Evolutionary conservation across 2,113 vertebrate genomes (phyloP).

Genomic region (Albula glossodonta): DNA sequence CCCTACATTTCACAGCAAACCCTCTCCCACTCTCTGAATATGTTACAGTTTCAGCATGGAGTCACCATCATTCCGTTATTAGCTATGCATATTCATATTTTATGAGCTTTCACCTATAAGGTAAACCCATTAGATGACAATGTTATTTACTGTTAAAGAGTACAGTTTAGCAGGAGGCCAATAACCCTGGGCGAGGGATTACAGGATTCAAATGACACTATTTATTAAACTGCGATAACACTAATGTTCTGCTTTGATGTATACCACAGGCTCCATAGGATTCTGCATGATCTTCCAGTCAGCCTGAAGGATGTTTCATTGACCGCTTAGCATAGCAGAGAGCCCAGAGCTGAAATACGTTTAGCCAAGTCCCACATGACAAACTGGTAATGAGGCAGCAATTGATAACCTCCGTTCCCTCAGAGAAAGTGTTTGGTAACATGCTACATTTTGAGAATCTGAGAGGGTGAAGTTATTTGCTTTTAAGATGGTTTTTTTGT

Average conservation of each 20-base stretch:
- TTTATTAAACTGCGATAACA: conserved; percentile 80
- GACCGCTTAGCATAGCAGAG: conserved; percentile 80
- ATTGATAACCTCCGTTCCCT: conserved; percentile 81
- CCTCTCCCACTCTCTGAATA: not conserved
- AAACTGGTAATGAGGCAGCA: conserved; percentile 83
- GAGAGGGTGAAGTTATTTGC: not conserved
- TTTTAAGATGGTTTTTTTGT: not conserved
- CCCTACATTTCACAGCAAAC: not conserved
- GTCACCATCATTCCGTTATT: conserved; percentile 8
- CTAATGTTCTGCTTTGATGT: conserved; percentile 79
- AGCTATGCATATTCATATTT: conserved; percentile 30
- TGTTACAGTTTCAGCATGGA: conserved; percentile 10
- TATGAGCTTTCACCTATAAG: conserved; percentile 67
- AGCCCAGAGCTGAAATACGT: conserved; percentile 76
- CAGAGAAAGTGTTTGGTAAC: conserved; percentile 77
- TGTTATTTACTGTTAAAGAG: conserved; percentile 76
- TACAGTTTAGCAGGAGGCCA: conserved; percentile 71
- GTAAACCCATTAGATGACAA: conserved; percentile 70
- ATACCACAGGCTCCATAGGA: conserved; percentile 71
- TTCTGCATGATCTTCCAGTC: conserved; percentile 77
- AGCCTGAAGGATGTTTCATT: conserved; percentile 77
- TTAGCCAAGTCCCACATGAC: conserved; percentile 80
- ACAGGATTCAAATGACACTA: conserved; percentile 71
- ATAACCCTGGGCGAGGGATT: conserved; percentile 72
- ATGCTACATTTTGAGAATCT: conserved; percentile 46